Base-by-base conservation (phyloP, 92 coral and sea anemone species). In the Epizoanthus stellaris region DNA sequence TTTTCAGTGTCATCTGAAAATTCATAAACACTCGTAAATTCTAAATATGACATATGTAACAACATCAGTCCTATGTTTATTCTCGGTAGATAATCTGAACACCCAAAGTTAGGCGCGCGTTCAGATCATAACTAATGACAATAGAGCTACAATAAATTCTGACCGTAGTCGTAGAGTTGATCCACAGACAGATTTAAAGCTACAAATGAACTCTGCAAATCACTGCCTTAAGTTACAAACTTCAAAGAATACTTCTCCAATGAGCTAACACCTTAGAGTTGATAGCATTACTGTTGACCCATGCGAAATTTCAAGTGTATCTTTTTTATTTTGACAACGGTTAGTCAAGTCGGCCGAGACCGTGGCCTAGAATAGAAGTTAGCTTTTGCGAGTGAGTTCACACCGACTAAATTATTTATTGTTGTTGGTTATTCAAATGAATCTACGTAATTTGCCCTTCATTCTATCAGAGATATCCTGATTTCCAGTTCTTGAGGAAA, bases 381-480 rank as follows among this genome's bases (percentile, higher is more conserved):
- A 43, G 20, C 54, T 45, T 11, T 58, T 0, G 11, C 42, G 73
- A 13, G 73, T 15, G 73, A 68, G 73, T 68, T 64, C 67, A 63
- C 52, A 79, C 53, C 30, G 39, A 3, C 23, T 79, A 42, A 62
- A 79, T 79, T 79, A 79, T 79, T 63, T 20, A 79, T 79, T 64
- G 25, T 21, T 61, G 11, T 42, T 4, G 64, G 60, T 42, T 16
- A 30, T 8, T 49, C 47, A 70, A n/a, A n/a, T 56, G n/a, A 25
- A 64, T 11, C 56, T 52, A 52, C 56, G 14, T 52, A 52, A 52
- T 79, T 49, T 70, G 14, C 30, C 71, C 40, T 64, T 79, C 43
- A 79, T 7, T 15, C 47, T 61, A 11, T 1, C 66, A 2, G 17
- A 79, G 34, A 45, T 40, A 23, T 21, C 20, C 20, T 63, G 21